Conservation (phyloP, 1,140 invertebrate genomes). For the Augochlora pura region DNA sequence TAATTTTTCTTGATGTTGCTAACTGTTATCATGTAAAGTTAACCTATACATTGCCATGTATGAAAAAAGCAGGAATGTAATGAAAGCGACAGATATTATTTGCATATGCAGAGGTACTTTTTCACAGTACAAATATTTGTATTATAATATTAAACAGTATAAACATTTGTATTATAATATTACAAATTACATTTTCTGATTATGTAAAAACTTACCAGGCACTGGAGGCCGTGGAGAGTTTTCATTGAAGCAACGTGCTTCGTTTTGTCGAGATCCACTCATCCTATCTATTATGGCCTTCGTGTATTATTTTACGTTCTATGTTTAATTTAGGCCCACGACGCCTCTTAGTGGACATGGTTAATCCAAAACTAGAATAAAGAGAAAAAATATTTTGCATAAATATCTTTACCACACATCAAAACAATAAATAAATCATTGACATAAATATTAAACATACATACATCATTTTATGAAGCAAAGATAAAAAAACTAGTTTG, state of each 20-base stretch:
- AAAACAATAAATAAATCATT: not conserved
- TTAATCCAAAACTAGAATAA: constrained; percentile 77
- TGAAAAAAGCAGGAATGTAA: no score
- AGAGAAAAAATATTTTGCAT: constrained; percentile 30
- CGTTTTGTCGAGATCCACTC: constrained; percentile 77
- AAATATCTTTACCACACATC: constrained; percentile 1
- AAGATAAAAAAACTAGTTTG: no score
- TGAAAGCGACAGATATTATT: no score
- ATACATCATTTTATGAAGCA: not conserved
- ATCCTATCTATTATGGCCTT: constrained; percentile 79
- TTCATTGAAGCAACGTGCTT: constrained; percentile 80
- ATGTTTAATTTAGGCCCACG: constrained; percentile 76
- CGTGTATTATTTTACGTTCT: constrained; percentile 76
- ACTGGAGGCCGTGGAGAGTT: constrained; percentile 81
- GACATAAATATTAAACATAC: not conserved
- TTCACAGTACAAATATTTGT: not conserved
- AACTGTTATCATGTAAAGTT: not conserved
- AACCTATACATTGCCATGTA: constrained; percentile 2
- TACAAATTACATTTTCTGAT: not conserved
- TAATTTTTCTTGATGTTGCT: not conserved
- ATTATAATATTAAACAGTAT: no score
- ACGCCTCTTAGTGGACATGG: constrained; percentile 79
- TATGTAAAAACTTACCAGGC: constrained; percentile 72
- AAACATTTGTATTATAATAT: no score
- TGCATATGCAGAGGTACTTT: not conserved